Evolutionary conservation across 2,888 invertebrate species (phyloP).

Genomic region (Reticulitermes lucifugus): DNA sequence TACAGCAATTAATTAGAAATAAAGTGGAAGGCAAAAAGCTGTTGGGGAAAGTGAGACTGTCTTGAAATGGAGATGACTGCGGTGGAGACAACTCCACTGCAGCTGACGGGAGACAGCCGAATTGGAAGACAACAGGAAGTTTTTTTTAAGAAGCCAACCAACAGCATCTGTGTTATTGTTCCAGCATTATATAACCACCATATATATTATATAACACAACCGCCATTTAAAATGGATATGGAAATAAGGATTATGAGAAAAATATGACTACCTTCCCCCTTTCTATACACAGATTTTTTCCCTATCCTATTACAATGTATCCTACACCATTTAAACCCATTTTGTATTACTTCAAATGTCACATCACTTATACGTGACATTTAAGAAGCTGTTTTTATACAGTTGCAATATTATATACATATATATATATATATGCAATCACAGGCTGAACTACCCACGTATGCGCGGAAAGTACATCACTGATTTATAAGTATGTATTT

Average conservation of each 20-base stretch:
- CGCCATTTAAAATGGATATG: background rate
- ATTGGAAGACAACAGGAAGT: slow-evolving; percentile 13
- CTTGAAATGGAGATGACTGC: background rate
- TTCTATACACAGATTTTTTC: background rate
- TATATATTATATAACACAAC: slow-evolving; percentile 4
- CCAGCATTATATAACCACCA: background rate
- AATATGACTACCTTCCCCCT: background rate
- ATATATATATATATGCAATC: background rate
- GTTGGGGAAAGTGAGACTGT: background rate
- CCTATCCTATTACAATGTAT: background rate
- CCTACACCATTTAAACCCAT: background rate
- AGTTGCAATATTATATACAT: slow-evolving; percentile 34
- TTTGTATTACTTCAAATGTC: slow-evolving; percentile 31
- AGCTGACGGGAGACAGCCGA: slow-evolving; percentile 1
- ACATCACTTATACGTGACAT: slow-evolving; percentile 13
- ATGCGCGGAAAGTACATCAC: background rate
- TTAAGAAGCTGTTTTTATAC: slow-evolving; percentile 39
- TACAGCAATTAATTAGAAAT: background rate
- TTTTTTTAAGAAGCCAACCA: background rate
- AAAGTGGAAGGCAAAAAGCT: background rate
- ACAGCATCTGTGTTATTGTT: slow-evolving; percentile 23
- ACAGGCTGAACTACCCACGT: slow-evolving; percentile 17
- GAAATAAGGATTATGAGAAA: background rate
- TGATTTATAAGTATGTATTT: slow-evolving; percentile 16
- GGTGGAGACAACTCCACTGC: background rate